Base-by-base conservation (phyloP, 2,888 invertebrate genomes). In the Terebella lapidaria region DNA sequence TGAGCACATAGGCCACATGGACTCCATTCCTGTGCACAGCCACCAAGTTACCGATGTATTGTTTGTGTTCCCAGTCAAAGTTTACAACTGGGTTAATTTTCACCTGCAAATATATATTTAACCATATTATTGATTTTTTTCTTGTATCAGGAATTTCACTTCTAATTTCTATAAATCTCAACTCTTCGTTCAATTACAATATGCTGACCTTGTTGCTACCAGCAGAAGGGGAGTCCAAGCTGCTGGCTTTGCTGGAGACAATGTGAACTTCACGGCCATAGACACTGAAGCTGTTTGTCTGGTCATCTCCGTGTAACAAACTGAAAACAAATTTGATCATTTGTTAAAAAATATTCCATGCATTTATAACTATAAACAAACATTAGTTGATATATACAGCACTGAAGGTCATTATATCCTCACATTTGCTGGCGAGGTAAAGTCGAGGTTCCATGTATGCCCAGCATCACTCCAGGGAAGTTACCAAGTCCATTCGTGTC, bases 11-110 rank as follows among this genome's bases (percentile, higher is more conserved):
- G 0, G 95, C 95, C 68, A 94, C 84, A 79, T 89, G 90, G 74
- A 89, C 88, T 58, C 91, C 90, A 74, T 87, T 87, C 72, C 89
- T 86, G 79, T 95, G 94, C 47, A 92, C 88, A 10, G 94, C 92
- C 46, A 95, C 86, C 61, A 95, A 83, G 75, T 92, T 91, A 0
- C 95, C 94, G 0, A 87, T 85, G 73, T 93, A 92, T 75, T 90
- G 89, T 71, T 89, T 88, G 52, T 89, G 86, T 77, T 94, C 94
- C 95, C 95, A 95, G 68, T 89, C 90, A 79, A 91, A 94, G 74
- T 94, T 93, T 25, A 94, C 93, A 54, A 93, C 86, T 78, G 90
- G 92, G 73, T 89, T 90, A 51, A 93, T 86, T 77, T 92, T 93
- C 27, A 95, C 91, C 83, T 92, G 65, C 46, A 3, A 20, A 20